These are phyloP conservation scores for Athene cunicularia DNA, from an alignment of 2,113 vertebrate species.

Conservation along the genomic window DNA sequence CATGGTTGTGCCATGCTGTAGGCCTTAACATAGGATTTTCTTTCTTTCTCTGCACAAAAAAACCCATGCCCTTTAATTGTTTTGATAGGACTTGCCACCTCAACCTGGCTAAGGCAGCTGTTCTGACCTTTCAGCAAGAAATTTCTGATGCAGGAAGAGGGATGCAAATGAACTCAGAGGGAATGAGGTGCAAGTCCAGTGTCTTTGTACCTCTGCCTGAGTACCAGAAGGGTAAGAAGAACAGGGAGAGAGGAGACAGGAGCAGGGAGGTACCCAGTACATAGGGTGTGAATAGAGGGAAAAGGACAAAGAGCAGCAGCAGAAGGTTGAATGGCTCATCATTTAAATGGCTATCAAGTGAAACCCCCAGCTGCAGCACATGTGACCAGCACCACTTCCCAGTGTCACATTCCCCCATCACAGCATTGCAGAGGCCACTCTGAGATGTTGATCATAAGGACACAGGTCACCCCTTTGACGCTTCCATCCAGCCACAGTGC, in stretches of 20 bases:
- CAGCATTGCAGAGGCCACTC: background rate
- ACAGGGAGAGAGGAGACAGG: background rate
- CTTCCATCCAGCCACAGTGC: fast-evolving
- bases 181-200: background rate
- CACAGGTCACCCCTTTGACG: background rate
- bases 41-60: background rate
- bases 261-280: background rate
- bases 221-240: background rate
- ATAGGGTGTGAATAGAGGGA: background rate
- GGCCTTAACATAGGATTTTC: background rate
- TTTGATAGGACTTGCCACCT: background rate
- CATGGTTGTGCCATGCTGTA: background rate
- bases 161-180: background rate
- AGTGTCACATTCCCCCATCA: background rate
- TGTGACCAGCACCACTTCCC: background rate
- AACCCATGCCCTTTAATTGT: background rate
- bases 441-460: background rate
- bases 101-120: background rate
- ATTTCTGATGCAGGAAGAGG: background rate
- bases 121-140: background rate
- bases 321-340: background rate
- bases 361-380: background rate
- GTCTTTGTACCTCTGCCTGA: background rate
- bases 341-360: background rate
- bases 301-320: background rate